phyloP scores from a whole-genome alignment of 2,113 vertebrate species.

The Solea solea region DNA sequence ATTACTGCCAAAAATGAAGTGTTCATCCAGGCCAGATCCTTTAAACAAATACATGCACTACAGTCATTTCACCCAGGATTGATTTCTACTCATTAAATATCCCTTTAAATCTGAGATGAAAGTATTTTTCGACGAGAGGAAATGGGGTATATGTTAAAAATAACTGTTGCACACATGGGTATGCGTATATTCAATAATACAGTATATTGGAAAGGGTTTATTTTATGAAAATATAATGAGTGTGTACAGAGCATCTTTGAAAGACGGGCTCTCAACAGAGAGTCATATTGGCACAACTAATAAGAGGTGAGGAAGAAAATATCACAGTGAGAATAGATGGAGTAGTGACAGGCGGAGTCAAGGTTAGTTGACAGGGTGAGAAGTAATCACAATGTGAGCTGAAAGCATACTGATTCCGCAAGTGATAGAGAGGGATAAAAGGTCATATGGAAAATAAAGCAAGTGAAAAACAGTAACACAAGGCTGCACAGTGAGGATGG shows the following conservation, averaged over 20 bases:
- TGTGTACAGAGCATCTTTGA: not conserved
- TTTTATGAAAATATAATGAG: conserved; percentile 1
- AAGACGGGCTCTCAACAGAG: conserved; percentile 40
- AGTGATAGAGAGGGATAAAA: conserved; percentile 57
- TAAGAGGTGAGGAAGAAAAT: conserved; percentile 71
- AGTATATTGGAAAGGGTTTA: too few species aligned
- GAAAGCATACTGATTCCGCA: conserved; percentile 69
- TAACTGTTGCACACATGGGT: too few species aligned
- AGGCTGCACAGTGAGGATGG: conserved; percentile 10
- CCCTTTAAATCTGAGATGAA: too few species aligned
- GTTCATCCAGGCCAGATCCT: too few species aligned
- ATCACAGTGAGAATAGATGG: conserved; percentile 74
- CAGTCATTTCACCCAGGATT: too few species aligned
- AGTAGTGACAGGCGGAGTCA: conserved; percentile 79
- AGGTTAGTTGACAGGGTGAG: conserved; percentile 78
- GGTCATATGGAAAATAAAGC: conserved; percentile 63
- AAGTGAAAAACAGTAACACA: conserved; percentile 49
- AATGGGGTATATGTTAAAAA: not conserved
- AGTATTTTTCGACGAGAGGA: too few species aligned
- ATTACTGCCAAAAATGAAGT: too few species aligned
- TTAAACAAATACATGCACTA: too few species aligned
- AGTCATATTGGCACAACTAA: conserved; percentile 69
- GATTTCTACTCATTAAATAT: too few species aligned
- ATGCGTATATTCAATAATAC: too few species aligned
- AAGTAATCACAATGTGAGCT: conserved; percentile 75